A percentile compares a stretch with the other conserved stretches of the same genome.
Evolutionary conservation across 2,113 vertebrate genomes (phyloP).

Genomic region (Colinus virginianus): DNA sequence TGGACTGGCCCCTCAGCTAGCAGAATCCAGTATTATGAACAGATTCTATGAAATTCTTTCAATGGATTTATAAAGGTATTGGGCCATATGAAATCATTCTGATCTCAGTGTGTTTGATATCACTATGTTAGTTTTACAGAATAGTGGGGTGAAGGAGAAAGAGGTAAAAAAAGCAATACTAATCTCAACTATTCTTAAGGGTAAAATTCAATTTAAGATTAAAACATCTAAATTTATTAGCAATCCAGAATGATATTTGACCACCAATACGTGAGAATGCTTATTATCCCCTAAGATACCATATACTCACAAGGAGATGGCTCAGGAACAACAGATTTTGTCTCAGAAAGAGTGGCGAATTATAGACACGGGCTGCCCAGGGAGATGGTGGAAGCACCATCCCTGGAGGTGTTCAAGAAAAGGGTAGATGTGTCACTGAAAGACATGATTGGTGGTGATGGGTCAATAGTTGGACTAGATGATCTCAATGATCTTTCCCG

Average conservation of each 20-base stretch:
- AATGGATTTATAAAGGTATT: neutral
- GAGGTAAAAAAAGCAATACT: neutral
- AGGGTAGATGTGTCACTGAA: too few species aligned
- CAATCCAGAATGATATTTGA: neutral
- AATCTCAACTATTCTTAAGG: neutral
- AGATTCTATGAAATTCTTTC: neutral
- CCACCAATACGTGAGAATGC: fast-evolving
- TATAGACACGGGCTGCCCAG: too few species aligned
- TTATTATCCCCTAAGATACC: neutral
- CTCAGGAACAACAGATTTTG: too few species aligned
- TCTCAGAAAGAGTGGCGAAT: too few species aligned
- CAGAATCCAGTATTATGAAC: neutral
- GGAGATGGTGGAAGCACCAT: too few species aligned
- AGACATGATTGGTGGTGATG: too few species aligned
- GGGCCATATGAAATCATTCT: neutral
- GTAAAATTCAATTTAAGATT: neutral
- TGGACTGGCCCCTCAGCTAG: neutral
- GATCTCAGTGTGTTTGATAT: neutral
- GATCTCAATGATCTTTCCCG: too few species aligned
- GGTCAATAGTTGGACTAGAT: too few species aligned
- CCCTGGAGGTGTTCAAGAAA: too few species aligned
- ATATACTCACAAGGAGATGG: neutral
- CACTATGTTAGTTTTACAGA: neutral
- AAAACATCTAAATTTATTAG: neutral
- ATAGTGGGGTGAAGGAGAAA: neutral